phyloP scores from a whole-genome alignment of 2,113 vertebrate genomes.

The Poeciliopsis prolifica region DNA sequence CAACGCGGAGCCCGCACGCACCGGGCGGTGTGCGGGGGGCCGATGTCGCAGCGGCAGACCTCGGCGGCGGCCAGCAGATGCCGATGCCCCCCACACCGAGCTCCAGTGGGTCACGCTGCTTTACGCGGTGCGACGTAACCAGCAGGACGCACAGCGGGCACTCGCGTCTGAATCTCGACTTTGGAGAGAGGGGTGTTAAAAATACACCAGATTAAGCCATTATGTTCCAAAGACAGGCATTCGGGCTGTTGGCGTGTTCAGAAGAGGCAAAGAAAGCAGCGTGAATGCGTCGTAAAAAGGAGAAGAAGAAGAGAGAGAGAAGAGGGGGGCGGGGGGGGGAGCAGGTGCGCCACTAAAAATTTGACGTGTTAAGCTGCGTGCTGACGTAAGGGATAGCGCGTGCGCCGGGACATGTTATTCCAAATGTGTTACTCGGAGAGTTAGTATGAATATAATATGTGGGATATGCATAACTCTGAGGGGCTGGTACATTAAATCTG shows the following conservation, averaged over 20 bases:
- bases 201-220: neutral
- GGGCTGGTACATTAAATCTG: too few relatives aligned
- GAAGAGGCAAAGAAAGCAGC: neutral
- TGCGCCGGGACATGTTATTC: too few relatives aligned
- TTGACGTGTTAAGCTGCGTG: too few relatives aligned
- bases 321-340: too few relatives aligned
- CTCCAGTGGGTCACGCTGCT: conserved; percentile 69
- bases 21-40: conserved; percentile 5
- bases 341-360: too few relatives aligned
- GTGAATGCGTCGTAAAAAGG: neutral
- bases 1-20: conserved; percentile 4
- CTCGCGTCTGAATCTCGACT: conserved; percentile 4
- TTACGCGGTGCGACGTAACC: conserved; percentile 60
- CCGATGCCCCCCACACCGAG: conserved; percentile 23
- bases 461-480: too few relatives aligned
- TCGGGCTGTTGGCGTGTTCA: neutral
- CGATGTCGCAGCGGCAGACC: conserved; percentile 60
- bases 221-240: neutral
- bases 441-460: too few relatives aligned
- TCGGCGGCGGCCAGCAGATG: conserved; percentile 33
- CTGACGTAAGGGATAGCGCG: too few relatives aligned
- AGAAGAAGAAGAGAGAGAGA: too few relatives aligned
- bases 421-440: too few relatives aligned
- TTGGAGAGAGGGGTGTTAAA: too few relatives aligned
- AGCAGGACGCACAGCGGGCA: conserved; percentile 28